A percentile compares a stretch with the other conserved stretches of the same genome.
These are phyloP conservation scores for Tetranychus piercei DNA, from an alignment of 2,888 invertebrate genomes.

Conservation along the genomic window DNA sequence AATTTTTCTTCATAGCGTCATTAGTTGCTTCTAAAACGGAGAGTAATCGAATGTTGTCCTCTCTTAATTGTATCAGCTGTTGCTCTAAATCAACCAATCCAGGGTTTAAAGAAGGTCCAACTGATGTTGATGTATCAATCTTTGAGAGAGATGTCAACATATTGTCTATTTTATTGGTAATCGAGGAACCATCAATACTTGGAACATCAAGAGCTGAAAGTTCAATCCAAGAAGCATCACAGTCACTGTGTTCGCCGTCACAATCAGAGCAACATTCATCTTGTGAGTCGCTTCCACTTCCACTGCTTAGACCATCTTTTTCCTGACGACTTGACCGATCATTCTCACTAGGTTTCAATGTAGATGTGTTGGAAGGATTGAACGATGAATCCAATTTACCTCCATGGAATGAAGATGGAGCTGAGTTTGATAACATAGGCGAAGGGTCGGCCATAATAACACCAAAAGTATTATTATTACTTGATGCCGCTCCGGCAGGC, in stretches of 20 bases:
- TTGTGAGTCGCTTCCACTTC: not conserved
- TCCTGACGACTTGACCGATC: too few species aligned
- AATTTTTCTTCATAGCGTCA: slow-evolving; percentile 4
- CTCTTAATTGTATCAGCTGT: not conserved
- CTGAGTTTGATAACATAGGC: not conserved
- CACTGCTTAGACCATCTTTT: not conserved
- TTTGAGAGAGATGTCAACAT: not conserved
- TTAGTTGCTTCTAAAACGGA: not conserved
- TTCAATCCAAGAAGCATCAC: slow-evolving; percentile 1
- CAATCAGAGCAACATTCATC: not conserved
- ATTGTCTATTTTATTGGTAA: not conserved
- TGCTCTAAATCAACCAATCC: not conserved
- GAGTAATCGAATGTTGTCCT: not conserved
- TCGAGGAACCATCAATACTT: not conserved
- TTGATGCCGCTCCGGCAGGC: not conserved
- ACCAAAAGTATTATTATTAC: not conserved
- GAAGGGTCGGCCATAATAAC: not conserved
- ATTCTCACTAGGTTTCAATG: not conserved
- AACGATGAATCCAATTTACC: not conserved
- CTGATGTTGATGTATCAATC: not conserved
- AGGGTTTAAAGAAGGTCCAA: not conserved
- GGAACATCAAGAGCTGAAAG: not conserved
- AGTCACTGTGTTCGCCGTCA: not conserved
- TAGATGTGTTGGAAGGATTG: not conserved
- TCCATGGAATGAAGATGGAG: not conserved